Evolutionary conservation across 2,888 invertebrate species (phyloP), one percentile per base, ranked within the genome.

Genomic region (Cloeon dipterum): DNA sequence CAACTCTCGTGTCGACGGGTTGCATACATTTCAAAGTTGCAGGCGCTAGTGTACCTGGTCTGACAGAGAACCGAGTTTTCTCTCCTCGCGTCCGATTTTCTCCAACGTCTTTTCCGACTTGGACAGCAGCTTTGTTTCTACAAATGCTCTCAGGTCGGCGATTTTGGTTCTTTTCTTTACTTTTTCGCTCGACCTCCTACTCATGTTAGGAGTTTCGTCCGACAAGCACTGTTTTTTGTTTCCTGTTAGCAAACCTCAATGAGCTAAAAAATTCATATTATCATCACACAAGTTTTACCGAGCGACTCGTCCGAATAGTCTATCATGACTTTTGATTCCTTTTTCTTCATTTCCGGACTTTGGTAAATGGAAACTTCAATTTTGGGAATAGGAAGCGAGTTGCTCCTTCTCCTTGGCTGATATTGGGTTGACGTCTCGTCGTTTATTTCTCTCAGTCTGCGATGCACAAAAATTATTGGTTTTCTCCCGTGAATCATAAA

Each of bases 381-480:
- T 61, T 88, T 86, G 2, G 88, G 86, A 52, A 86, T 85, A 0
- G 94, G 93, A 38, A 93, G 58, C 0, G 93, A 94, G 52, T 85
- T 86, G 49, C 93, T 91, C 37, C 93, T 66, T 51, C 82, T 74
- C 39, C 91, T 65, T 7, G 86, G 76, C 49, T 74, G 76, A 48
- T 75, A 73, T 51, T 77, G 70, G 43, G 73, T 69, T 3, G 74
- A 69, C 29, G 70, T 68, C 48, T 88, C 85, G 50, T 88, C 88
- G 46, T 75, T 78, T 39, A 89, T 83, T 51, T 86, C 86, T 40
- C 83, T 67, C 39, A 91, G 60, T 47, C 89, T 85, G 46, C 26
- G 57, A 49, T 7, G n/a, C n/a, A n/a, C n/a, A n/a, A n/a, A n/a
- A n/a, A n/a, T n/a, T n/a, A n/a, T n/a, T n/a, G n/a, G n/a, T n/a